Evolutionary conservation across 1,140 invertebrate species (phyloP), one percentile per base, ranked within the genome.

Genomic region (Pomacea maculata): DNA sequence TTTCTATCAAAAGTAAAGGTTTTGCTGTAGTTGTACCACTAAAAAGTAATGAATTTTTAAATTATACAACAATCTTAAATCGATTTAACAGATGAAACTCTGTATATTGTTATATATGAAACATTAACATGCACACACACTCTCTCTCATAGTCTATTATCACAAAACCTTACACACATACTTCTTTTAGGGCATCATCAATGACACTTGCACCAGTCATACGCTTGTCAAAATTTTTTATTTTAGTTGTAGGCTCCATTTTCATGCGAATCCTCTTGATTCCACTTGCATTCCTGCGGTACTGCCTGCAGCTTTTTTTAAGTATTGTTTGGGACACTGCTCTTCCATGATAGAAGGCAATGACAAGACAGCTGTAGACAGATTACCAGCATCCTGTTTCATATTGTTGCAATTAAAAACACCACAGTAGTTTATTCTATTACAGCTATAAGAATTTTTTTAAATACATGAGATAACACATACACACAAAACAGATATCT

Each of bases 111-210:
- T 6, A 45, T 6, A 45, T 45, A 45, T 45, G 34, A 45, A 45
- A 45, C 3, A 45, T 45, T 61, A 17, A 61, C 57, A 61, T 17
- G 15, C 57, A 61, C 57, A 61, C 57, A 61, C 57, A 61, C 11
- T 7, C n/a, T 4, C 54, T 14, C 19, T 80, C 29, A 64, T 7
- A 45, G 15, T 74, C 73, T 52, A 17, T 6, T 29, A 57, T 14
- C n/a, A 57, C 14, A 45, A 74, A 9, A 25, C 52, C 54, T 21
- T 52, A 45, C 34, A 45, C 34, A 72, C 77, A 70, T 84, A 91
- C 90, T 89, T 95, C 94, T 89, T 95, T 94, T 79, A 95, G 89
- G 81, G 93, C 94, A 87, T 95, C 94, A 92, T 95, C 95, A 84
- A 95, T 95, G 54, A 94, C 92, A 85, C 92, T 93, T 80, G 94